Conservation (phyloP, 1,140 invertebrate species). For the Trichonephila inaurata region DNA sequence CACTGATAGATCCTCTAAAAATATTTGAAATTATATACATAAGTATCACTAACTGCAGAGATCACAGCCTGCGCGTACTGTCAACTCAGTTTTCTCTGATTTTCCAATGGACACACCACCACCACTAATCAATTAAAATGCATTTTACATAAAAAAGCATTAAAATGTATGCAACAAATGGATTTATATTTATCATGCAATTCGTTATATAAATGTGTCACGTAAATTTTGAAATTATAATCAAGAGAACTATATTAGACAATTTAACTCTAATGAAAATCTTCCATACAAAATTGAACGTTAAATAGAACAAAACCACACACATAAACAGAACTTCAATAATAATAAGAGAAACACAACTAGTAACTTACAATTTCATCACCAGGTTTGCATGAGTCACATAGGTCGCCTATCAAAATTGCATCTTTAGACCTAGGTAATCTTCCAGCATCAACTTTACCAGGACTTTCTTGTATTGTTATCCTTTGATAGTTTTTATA, state of each 20-base stretch:
- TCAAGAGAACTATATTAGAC: too few relatives aligned
- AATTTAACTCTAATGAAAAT: too few relatives aligned
- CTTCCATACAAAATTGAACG: background rate
- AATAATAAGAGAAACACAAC: background rate
- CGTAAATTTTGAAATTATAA: too few relatives aligned
- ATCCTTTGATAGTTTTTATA: conserved; percentile 99
- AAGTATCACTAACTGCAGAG: too few relatives aligned
- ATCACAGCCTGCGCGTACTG: too few relatives aligned
- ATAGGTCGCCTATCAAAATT: conserved; percentile 96
- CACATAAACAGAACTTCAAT: background rate
- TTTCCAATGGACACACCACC: too few relatives aligned
- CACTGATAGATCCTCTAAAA: too few relatives aligned
- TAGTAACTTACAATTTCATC: conserved; percentile 91
- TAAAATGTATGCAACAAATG: background rate
- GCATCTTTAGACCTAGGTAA: conserved; percentile 99
- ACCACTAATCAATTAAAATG: background rate
- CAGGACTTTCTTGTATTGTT: conserved; percentile 97
- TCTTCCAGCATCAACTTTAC: conserved; percentile 94
- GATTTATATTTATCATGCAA: background rate
- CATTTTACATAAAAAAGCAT: background rate
- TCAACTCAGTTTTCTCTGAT: too few relatives aligned
- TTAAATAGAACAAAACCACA: background rate
- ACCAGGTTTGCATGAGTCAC: conserved; percentile 98
- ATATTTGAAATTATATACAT: too few relatives aligned
- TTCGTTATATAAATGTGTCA: too few relatives aligned